Conservation (phyloP, 1,140 invertebrate species). For the Caenorhabditis tropicalis region DNA sequence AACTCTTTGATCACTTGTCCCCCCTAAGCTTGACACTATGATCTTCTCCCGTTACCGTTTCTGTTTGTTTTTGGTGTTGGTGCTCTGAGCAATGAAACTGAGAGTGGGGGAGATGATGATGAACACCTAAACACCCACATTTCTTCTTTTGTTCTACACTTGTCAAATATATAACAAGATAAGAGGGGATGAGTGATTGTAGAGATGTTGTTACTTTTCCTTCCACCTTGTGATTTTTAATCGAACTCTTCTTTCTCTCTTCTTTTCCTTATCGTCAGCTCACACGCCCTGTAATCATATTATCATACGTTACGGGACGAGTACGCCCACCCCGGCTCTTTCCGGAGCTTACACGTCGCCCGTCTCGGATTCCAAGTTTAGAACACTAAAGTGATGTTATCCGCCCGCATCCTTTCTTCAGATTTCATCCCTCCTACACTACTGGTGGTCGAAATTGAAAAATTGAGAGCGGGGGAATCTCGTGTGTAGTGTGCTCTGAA, state of each 20-base stretch:
- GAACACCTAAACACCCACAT: slow-evolving; percentile 15
- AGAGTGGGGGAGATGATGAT: slow-evolving; percentile 16
- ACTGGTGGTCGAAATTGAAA: slow-evolving; percentile 31
- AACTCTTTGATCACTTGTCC: slow-evolving; percentile 8
- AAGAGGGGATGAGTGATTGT: neutral
- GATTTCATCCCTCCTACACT: slow-evolving; percentile 30
- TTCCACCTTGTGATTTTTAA: neutral
- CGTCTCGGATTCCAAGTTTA: neutral
- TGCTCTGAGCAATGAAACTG: slow-evolving; percentile 37
- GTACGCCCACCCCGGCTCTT: neutral
- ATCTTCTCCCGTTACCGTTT: slow-evolving; percentile 5
- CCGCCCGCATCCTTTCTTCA: slow-evolving; percentile 13
- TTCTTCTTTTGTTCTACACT: slow-evolving; percentile 20
- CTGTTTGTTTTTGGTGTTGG: neutral
- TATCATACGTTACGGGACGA: neutral
- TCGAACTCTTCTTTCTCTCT: neutral
- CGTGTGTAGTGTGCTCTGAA: slow-evolving; percentile 41
- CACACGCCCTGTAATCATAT: neutral
- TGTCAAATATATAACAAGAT: slow-evolving; percentile 24
- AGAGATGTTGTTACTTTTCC: neutral
- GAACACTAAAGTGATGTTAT: slow-evolving; percentile 37
- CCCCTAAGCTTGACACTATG: neutral
- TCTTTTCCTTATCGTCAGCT: neutral
- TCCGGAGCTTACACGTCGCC: neutral
- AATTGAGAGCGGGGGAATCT: slow-evolving; percentile 29